These are phyloP conservation scores for Anas platyrhynchos DNA, from an alignment of 2,113 vertebrate genomes.

Conservation along the genomic window DNA sequence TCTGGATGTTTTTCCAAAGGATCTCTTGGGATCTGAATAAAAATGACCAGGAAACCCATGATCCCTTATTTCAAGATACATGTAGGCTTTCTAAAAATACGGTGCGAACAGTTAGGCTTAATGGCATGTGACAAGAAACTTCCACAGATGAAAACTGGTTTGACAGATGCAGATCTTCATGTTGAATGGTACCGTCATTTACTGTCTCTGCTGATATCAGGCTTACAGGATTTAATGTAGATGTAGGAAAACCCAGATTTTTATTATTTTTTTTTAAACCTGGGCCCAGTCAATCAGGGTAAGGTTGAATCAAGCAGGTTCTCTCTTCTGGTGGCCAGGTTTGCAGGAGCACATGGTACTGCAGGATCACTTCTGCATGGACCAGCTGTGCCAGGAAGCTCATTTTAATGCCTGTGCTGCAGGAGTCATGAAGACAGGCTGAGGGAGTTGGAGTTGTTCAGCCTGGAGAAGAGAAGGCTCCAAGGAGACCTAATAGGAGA, in stretches of 20 bases:
- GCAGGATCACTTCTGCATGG: neutral
- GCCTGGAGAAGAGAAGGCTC: too few relatives aligned
- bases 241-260: neutral
- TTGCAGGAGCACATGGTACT: neutral
- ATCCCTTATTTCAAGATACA: neutral
- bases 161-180: neutral
- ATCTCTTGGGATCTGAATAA: neutral
- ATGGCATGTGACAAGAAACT: neutral
- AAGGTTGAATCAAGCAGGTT: neutral
- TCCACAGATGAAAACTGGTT: neutral
- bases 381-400: neutral
- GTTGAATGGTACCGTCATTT: neutral
- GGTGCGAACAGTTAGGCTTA: neutral
- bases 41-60: neutral
- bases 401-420: neutral
- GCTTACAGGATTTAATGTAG: neutral
- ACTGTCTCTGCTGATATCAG: neutral
- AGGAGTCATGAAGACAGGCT: neutral
- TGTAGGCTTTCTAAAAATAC: neutral
- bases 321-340: neutral
- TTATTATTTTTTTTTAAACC: neutral
- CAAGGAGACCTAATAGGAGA: too few relatives aligned
- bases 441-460: too few relatives aligned
- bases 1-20: neutral
- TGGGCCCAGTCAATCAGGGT: fast-evolving